A percentile compares a stretch with the other conserved stretches of the same genome.
phyloP scores from a whole-genome alignment of 2,113 vertebrate species.

The Microcebus griseorufus region DNA sequence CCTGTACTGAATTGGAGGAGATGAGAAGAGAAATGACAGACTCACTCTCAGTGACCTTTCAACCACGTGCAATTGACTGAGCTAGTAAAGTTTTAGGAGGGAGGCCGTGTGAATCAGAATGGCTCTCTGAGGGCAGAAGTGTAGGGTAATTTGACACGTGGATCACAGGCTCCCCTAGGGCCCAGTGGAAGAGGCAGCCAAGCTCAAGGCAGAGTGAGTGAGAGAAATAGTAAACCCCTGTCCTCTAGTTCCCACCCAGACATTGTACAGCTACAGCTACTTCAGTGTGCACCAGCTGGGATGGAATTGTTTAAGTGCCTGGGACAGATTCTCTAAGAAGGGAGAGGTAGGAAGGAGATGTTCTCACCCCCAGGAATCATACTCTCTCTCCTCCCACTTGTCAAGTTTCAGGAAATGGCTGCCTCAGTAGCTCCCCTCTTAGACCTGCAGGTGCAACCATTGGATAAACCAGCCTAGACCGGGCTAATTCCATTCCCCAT shows the following conservation, averaged over 20 bases:
- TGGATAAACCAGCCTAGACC: neutral
- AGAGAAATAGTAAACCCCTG: neutral
- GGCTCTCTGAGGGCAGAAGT: neutral
- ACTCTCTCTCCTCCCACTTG: neutral
- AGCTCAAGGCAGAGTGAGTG: neutral
- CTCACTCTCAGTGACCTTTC: neutral
- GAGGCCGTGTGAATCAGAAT: neutral
- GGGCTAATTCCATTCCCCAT: neutral
- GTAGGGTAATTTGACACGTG: neutral
- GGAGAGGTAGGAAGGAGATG: neutral
- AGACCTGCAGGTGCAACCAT: neutral
- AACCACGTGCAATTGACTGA: neutral
- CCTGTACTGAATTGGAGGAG: conserved; percentile 20
- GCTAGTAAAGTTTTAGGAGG: neutral
- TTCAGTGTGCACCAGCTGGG: neutral
- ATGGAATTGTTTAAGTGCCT: neutral
- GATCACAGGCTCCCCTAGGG: neutral
- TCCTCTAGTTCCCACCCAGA: neutral
- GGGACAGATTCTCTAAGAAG: neutral
- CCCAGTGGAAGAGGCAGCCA: conserved; percentile 3
- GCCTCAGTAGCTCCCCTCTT: neutral
- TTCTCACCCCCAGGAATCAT: neutral
- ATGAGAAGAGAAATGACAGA: conserved; percentile 26
- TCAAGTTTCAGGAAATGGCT: conserved; percentile 1
- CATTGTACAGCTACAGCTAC: neutral